phyloP scores from a whole-genome alignment of 2,113 vertebrate species.

The Trachemys scripta region DNA sequence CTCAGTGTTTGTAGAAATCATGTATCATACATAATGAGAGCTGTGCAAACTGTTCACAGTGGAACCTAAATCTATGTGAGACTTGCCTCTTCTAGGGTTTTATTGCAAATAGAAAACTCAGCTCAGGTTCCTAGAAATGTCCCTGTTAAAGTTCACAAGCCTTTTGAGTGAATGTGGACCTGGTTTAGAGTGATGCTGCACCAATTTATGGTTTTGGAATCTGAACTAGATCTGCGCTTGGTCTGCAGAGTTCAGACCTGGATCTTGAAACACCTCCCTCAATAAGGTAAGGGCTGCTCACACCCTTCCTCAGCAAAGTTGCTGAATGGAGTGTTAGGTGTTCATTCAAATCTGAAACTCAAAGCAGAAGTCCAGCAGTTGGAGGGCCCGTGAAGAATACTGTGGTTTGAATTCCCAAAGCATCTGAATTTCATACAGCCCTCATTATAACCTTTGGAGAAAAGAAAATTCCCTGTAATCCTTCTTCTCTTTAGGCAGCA shows the following conservation, averaged over 20 bases:
- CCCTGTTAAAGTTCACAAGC: not conserved
- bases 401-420: not conserved
- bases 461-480: not conserved
- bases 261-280: not conserved
- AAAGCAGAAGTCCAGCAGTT: not conserved
- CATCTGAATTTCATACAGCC: not conserved
- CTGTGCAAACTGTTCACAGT: not conserved
- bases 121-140: not conserved
- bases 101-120: not conserved
- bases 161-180: not conserved
- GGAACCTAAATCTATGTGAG: not conserved
- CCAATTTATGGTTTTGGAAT: not conserved
- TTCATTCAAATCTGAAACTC: not conserved
- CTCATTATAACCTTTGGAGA: not conserved
- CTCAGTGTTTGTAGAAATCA: not conserved
- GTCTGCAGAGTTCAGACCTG: not conserved
- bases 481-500: not conserved
- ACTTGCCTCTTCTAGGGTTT: not conserved
- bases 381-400: not conserved
- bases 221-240: not conserved
- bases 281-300: not conserved
- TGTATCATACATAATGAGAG: not conserved
- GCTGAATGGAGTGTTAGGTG: not conserved
- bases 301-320: not conserved
- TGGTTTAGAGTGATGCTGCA: not conserved